Evolutionary conservation across 2,888 invertebrate species (phyloP), one percentile per base, ranked within the genome.

Genomic region (Achlya flavicornis): DNA sequence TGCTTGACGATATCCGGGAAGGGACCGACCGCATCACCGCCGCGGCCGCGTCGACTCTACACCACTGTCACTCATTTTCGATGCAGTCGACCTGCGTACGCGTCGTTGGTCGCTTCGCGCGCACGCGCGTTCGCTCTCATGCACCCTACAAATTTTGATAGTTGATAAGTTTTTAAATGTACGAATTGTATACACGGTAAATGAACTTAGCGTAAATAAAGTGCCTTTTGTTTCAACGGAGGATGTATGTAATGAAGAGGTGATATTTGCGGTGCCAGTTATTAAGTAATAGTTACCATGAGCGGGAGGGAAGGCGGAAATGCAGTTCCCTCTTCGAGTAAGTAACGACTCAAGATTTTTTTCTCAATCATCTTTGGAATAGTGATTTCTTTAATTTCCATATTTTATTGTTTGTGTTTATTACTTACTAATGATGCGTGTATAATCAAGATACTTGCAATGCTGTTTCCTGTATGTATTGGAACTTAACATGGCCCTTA

Each of bases 271-370:
- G 88, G 91, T 89, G 86, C 87, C 80, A 80, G 84, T 88, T 86
- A 79, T 84, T 79, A 81, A 84, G 86, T 86, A 83, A 81, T 83
- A 85, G 80, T 87, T 91, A 93, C 88, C 86, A 93, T 93, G 93
- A 93, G 89, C 89, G 92, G 89, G 87, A 91, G 90, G 88, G 90
- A 90, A 90, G 91, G 88, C 91, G 93, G 93, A 92, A 92, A 90
- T 93, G 92, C 92, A 93, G 91, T 91, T 92, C 91, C 92, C 88
- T 90, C 92, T 91, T 90, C 88, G 78, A 92, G 93, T 93, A 86
- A 93, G 93, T 92, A 89, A 77, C 70, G 67, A 79, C 74, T 74
- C 68, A 76, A 80, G 80, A 78, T 78, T 77, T 74, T 76, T 67
- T 74, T 62, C n/a, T 46, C n/a, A n/a, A 6, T n/a, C n/a, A 43